Base-by-base conservation (phyloP, 2,888 invertebrate species). In the Caenorhabditis drosophilae region DNA sequence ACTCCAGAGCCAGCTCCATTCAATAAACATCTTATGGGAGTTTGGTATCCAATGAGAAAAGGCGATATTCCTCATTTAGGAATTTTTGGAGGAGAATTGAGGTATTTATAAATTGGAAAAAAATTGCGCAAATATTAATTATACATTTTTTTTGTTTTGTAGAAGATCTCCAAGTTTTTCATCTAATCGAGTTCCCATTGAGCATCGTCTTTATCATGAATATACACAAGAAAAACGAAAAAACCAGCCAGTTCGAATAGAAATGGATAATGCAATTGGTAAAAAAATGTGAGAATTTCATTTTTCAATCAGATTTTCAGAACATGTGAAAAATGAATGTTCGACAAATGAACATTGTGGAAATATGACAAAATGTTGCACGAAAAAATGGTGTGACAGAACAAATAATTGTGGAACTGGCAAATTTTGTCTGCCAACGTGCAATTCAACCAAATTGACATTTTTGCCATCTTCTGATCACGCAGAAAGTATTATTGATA, bases 341-440 rank as follows among this genome's bases (percentile, higher is more conserved):
- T 18, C 22, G 2, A 23, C 31, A 9, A 48, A 64, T 11, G 20
- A 35, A 18, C 53, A 74, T 25, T 75, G 75, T 35, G 74, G 75
- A 4, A 66, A 46, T 23, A 47, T 46, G 16, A 71, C 58, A 18
- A 60, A 59, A 11, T 77, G 77, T 45, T 77, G 77, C 49, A 67
- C 60, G 23, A 77, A 77, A 38, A 48, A 63, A 44, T 77, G 73
- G 73, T 77, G 76, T 49, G 75, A 76, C 54, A 36, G 71, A 18
- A 55, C 66, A 18, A 57, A 66, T 4, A 60, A 71, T 22, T 76
- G 76, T 40, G 75, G 73, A 11, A 48, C 16, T 9, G 68, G 62
- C 20, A 66, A 49, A 42, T 72, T 72, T 23, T 72, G 72, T 53
- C 36, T 72, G 15, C 60, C 72, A 23, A 31, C 20, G 18, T 67